Conservation (phyloP, 1,140 invertebrate genomes). For the Saxidomus purpurata region DNA sequence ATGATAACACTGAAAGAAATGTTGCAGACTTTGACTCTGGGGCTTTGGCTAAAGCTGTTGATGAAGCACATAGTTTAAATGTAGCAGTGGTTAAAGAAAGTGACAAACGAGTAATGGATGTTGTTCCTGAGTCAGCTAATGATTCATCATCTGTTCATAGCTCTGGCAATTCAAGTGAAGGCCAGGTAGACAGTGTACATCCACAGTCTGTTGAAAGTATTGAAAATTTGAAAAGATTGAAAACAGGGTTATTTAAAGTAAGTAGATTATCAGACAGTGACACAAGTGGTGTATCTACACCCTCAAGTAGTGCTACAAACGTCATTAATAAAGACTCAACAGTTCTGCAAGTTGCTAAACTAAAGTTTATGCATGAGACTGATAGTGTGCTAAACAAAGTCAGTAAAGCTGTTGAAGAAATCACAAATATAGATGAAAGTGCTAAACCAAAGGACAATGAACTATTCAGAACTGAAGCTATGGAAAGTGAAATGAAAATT, state of each 20-base stretch:
- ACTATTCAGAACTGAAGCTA: not conserved
- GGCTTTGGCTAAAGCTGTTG: not conserved
- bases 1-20: not conserved
- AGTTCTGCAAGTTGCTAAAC: not conserved
- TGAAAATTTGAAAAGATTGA: conserved; percentile 39
- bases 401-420: not conserved
- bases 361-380: no score
- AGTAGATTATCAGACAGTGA: conserved; percentile 51
- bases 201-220: conserved; percentile 30
- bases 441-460: not conserved
- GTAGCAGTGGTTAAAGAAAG: not conserved
- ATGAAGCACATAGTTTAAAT: not conserved
- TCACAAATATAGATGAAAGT: no score
- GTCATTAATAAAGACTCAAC: not conserved
- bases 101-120: not conserved
- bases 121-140: not conserved
- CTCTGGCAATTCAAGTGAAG: conserved; percentile 18
- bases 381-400: not conserved
- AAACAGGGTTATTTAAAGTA: conserved; percentile 18
- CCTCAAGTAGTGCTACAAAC: conserved; percentile 34
- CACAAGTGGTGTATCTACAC: conserved; percentile 30
- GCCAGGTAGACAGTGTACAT: not conserved
- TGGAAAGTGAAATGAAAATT: not conserved
- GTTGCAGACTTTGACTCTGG: not conserved
- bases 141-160: not conserved